These are phyloP conservation scores for Cyclargus thomasi DNA, from an alignment of 1,140 invertebrate species.

Conservation along the genomic window DNA sequence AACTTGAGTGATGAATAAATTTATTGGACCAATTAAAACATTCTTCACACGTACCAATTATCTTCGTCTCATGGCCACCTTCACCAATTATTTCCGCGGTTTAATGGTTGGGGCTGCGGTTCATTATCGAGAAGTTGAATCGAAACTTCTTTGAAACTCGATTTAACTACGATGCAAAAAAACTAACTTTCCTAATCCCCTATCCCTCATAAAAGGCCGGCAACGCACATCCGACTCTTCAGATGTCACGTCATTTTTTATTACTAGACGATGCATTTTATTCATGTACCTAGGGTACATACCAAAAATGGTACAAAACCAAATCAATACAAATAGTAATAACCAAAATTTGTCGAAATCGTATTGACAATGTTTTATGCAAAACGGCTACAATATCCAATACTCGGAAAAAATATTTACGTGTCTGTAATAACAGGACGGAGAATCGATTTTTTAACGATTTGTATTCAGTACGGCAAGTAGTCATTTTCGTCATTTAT, in stretches of 20 bases:
- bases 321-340: neutral
- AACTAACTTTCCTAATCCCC: no score
- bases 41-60: conserved; percentile 46
- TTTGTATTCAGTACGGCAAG: conserved; percentile 1
- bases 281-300: no score
- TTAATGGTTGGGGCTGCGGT: neutral
- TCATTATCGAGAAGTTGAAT: no score
- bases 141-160: no score
- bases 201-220: no score
- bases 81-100: neutral
- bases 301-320: no score
- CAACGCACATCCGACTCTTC: no score
- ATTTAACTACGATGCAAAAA: no score
- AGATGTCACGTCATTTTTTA: no score
- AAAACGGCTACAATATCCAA: conserved; percentile 6
- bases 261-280: no score
- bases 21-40: conserved; percentile 59
- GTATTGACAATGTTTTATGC: neutral
- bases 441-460: conserved; percentile 2
- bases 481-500: conserved; percentile 7
- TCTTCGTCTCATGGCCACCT: conserved; percentile 1
- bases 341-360: neutral
- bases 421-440: neutral
- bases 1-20: conserved; percentile 41
- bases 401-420: conserved; percentile 6